A percentile compares a stretch with the other conserved stretches of the same genome.
phyloP scores from a whole-genome alignment of 1,140 invertebrate genomes.

The Heliconius congener region DNA sequence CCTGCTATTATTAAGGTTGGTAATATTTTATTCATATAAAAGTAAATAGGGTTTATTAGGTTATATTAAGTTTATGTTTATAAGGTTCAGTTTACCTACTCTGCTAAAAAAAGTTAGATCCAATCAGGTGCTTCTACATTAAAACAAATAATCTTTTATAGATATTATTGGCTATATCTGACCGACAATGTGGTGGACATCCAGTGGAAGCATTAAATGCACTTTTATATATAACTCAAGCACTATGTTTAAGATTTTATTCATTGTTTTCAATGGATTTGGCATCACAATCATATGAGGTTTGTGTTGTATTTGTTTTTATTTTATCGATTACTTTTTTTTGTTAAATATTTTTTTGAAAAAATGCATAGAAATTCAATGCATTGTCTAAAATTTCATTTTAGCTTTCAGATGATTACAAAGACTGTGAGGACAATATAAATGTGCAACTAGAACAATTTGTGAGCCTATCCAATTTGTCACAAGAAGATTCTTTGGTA shows the following conservation, averaged over 20 bases:
- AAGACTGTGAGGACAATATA: constrained; percentile 51
- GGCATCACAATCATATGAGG: constrained; percentile 42
- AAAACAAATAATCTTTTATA: constrained; percentile 43
- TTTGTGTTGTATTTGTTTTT: neutral
- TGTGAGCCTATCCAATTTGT: constrained; percentile 32
- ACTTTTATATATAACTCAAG: constrained; percentile 55
- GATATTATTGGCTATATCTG: constrained; percentile 62
- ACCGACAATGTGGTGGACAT: constrained; percentile 53
- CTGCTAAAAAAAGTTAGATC: no score
- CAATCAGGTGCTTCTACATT: neutral
- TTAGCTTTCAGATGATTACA: constrained; percentile 49
- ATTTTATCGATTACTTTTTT: no score
- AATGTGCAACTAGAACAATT: constrained; percentile 59
- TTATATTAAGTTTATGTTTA: no score
- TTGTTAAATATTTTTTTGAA: no score
- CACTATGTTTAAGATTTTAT: constrained; percentile 50
- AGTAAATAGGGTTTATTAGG: no score
- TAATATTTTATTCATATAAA: neutral
- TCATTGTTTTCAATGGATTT: constrained; percentile 64
- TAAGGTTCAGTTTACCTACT: no score
- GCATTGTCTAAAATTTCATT: neutral
- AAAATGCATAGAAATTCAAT: no score
- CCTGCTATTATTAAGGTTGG: constrained; percentile 82
- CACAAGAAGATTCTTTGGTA: constrained; percentile 49
- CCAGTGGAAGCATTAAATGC: constrained; percentile 62